Base-by-base conservation (phyloP, 2,888 invertebrate species). In the Netelia virgata region DNA sequence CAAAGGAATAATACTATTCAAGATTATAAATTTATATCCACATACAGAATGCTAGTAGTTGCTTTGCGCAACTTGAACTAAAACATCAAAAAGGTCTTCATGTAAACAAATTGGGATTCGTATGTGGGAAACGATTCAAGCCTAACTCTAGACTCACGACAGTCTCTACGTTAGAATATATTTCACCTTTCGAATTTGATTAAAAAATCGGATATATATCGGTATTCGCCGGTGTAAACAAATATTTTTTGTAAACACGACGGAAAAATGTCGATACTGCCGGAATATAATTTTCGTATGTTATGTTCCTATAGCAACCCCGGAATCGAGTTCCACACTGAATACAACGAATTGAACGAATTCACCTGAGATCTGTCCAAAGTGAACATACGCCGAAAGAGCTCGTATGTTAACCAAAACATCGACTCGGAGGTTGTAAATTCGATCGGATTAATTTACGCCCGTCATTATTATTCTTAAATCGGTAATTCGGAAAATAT, bases 231-330 rank as follows among this genome's bases (percentile, higher is more conserved):
- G 47, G 1, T 14, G 47, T 57, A 18, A 57, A 55, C 11, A 57
- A 57, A 18, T 66, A 16, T 73, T 55, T 64, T 36, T 53, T 2
- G 66, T 59, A 59, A 75, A 79, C 64, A 80, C 61, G 72, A 64
- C 11, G 53, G 50, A 47, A 69, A 57, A 68, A 81, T 77, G 77
- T 84, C 77, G 74, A 77, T 84, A 82, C 20, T 70, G 18, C 36
- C 14, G 36, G 61, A 43, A 78, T 74, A 69, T 53, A 14, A 78
- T 61, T 69, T 20, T 68, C 79, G 68, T 73, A 47, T 83, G 86
- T 86, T 87, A 82, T 68, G 86, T 87, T 87, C 64, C 85, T 82
- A 85, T 86, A 81, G 86, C 75, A 86, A 87, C 87, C 69, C 43
- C 11, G 36, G 68, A 77, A 72, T 47, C 36, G 69, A 66, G 72